phyloP scores from a whole-genome alignment of 2,888 invertebrate genomes.

The Mantis religiosa region DNA sequence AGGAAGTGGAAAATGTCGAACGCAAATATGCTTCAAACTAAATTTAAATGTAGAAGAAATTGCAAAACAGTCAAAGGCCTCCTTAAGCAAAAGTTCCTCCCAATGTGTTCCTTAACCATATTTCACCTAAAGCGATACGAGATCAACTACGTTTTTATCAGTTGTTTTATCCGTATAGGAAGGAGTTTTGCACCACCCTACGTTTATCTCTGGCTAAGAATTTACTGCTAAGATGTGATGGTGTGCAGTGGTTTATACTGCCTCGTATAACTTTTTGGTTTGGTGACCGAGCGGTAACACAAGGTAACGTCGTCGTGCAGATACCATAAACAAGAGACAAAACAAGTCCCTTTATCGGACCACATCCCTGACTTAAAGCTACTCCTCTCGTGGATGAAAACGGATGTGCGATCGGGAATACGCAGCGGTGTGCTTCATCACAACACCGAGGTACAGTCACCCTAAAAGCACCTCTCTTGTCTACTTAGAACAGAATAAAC shows the following conservation, averaged over 20 bases:
- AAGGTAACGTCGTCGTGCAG: not conserved
- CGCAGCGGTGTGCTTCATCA: not conserved
- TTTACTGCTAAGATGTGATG: not conserved
- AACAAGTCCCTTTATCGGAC: not conserved
- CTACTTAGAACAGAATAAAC: no score
- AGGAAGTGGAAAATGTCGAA: no score
- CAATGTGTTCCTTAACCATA: no score
- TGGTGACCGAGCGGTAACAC: not conserved
- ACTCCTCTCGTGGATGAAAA: not conserved
- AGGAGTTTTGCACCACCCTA: not conserved
- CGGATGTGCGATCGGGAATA: not conserved
- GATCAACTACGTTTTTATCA: no score
- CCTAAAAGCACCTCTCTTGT: not conserved
- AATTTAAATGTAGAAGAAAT: no score
- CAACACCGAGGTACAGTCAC: not conserved
- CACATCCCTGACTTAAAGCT: not conserved
- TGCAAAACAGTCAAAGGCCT: no score
- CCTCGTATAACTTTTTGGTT: not conserved
- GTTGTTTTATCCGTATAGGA: not conserved
- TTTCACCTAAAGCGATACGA: no score
- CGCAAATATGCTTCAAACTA: no score
- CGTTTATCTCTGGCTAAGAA: not conserved
- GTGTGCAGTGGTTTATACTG: not conserved
- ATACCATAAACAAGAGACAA: not conserved
- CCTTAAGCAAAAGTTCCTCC: no score